phyloP scores from a whole-genome alignment of 2,113 vertebrate species.

The Procavia capensis region DNA sequence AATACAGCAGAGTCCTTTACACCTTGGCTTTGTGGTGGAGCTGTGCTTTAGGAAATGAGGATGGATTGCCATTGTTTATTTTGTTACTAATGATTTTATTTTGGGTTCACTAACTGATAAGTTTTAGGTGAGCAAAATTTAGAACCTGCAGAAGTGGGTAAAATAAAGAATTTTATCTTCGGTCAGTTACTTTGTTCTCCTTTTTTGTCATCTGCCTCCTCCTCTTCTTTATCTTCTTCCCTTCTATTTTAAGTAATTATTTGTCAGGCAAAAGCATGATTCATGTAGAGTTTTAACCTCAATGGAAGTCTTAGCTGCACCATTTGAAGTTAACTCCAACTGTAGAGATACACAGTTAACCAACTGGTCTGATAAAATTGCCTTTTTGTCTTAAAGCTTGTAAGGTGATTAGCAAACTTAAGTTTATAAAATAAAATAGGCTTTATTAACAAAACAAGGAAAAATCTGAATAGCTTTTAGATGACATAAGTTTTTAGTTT shows the following conservation, averaged over 20 bases:
- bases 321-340: constrained; percentile 72
- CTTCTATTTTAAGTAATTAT: constrained; percentile 15
- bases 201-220: not conserved
- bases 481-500: constrained; percentile 20
- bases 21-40: not conserved
- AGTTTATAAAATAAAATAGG: constrained; percentile 6
- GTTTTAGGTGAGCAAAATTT: constrained; percentile 11
- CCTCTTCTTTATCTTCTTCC: not conserved
- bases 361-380: not conserved
- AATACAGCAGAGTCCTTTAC: not conserved
- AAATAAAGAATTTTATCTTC: not conserved
- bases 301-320: constrained; percentile 70
- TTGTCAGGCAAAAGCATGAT: constrained; percentile 18
- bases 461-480: not conserved
- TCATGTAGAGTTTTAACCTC: constrained; percentile 73
- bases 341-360: not conserved
- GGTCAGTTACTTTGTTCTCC: not conserved
- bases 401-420: not conserved
- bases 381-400: constrained; percentile 50
- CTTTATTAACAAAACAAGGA: not conserved
- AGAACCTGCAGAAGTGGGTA: constrained; percentile 28
- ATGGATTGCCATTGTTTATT: not conserved
- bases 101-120: constrained; percentile 55
- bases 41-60: not conserved
- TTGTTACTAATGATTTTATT: not conserved